A percentile compares a stretch with the other conserved stretches of the same genome.
phyloP scores from a whole-genome alignment of 2,888 invertebrate genomes.

The Cryptus armator region DNA sequence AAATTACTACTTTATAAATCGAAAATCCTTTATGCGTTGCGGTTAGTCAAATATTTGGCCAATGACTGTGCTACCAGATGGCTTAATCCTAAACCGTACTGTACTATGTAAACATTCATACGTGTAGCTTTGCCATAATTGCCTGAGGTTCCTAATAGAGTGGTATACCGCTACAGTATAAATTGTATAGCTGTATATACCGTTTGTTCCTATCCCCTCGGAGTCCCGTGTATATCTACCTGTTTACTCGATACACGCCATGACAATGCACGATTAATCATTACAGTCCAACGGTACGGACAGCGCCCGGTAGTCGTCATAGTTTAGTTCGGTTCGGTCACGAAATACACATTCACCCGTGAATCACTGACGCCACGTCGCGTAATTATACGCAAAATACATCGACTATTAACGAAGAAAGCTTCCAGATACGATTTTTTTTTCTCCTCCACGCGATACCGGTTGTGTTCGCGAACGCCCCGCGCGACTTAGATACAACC shows the following conservation, averaged over 20 bases:
- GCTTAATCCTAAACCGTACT: neutral
- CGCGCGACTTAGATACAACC: conserved; percentile 12
- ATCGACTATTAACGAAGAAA: conserved; percentile 3
- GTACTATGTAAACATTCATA: neutral
- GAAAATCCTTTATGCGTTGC: no score
- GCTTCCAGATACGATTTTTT: neutral
- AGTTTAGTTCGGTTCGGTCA: conserved; percentile 7
- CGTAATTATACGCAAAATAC: conserved; percentile 31
- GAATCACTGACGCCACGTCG: conserved; percentile 16
- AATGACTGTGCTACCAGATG: no score
- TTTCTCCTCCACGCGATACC: neutral
- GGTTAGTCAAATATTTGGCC: no score
- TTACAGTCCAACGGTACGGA: neutral
- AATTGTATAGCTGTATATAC: neutral
- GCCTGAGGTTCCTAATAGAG: conserved; percentile 3
- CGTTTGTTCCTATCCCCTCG: neutral
- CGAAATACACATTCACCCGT: conserved; percentile 44
- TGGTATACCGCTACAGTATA: neutral
- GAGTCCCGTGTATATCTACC: neutral
- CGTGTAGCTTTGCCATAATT: conserved; percentile 7
- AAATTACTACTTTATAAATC: no score
- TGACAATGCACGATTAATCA: conserved; percentile 51
- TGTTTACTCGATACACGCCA: conserved; percentile 27
- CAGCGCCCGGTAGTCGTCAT: neutral
- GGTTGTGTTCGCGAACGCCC: neutral